Conservation (phyloP, 2,113 vertebrate species). For the Epinephelus fuscoguttatus region DNA sequence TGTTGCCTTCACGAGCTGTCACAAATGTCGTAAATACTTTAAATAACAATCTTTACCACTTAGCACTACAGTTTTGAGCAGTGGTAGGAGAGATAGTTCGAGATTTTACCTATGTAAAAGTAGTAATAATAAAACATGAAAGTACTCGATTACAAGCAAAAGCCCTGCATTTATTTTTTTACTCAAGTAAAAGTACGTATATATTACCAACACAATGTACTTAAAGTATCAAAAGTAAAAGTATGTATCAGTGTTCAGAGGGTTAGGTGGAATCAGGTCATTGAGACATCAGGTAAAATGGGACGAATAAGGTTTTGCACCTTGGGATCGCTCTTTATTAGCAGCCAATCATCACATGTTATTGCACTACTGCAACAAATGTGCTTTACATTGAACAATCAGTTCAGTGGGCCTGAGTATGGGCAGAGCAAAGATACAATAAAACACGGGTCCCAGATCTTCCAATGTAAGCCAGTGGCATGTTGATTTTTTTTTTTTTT, state of each 20-base stretch:
- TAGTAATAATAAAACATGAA: neutral
- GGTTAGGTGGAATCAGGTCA: too few species aligned
- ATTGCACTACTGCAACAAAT: too few species aligned
- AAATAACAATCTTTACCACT: neutral
- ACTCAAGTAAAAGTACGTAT: neutral
- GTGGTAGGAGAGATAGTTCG: neutral
- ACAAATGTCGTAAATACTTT: neutral
- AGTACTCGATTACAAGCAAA: neutral
- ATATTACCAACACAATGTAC: neutral
- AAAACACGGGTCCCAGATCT: too few species aligned
- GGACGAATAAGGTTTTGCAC: too few species aligned
- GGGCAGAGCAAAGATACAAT: too few species aligned
- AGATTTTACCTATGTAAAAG: neutral
- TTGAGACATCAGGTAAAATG: too few species aligned
- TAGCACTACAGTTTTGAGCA: neutral
- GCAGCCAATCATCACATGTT: too few species aligned
- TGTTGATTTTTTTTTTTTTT: too few species aligned
- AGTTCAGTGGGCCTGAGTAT: too few species aligned
- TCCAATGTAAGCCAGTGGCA: too few species aligned
- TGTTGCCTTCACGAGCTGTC: constrained; percentile 33
- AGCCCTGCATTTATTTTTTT: neutral
- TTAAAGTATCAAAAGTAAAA: neutral
- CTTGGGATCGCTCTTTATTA: too few species aligned
- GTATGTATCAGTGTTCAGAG: neutral
- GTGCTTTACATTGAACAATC: too few species aligned